Evolutionary conservation across 2,797 vertebrate species (phyloP).

Genomic region (Hozukius guyotensis): DNA sequence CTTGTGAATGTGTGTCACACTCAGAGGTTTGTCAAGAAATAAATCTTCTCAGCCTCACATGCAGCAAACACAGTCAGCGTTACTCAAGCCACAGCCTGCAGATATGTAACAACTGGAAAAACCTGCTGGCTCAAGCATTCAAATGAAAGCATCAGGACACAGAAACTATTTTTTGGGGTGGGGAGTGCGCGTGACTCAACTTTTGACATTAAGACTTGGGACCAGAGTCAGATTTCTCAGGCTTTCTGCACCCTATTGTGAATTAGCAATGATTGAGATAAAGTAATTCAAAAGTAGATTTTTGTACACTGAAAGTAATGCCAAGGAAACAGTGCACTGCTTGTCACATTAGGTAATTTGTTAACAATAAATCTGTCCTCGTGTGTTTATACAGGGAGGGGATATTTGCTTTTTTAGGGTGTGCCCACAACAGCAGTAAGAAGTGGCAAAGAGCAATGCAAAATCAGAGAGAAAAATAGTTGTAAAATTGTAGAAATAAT

Average conservation of each 20-base stretch:
- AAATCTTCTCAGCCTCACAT: not conserved
- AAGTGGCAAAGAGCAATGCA: not conserved
- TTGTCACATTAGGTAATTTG: not conserved
- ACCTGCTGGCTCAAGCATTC: conserved; percentile 60
- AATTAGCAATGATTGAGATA: not conserved
- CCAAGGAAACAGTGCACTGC: not conserved
- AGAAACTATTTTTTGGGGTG: conserved; percentile 43
- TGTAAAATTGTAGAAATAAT: not conserved
- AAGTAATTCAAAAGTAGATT: not conserved
- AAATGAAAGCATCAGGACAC: conserved; percentile 29
- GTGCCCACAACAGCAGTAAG: not conserved
- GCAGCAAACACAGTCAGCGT: not conserved
- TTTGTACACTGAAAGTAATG: not conserved
- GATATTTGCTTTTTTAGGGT: conserved; percentile 15
- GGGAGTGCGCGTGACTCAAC: conserved; percentile 38
- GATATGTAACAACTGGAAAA: conserved; percentile 69
- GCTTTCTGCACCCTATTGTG: not conserved
- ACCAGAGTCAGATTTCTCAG: not conserved
- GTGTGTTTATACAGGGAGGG: conserved; percentile 55
- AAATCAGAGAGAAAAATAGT: not conserved
- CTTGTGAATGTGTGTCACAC: not conserved
- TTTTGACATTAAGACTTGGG: not conserved
- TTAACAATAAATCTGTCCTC: not conserved
- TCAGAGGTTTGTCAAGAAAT: not conserved
- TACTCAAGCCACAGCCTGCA: not conserved